phyloP scores from a whole-genome alignment of 2,888 invertebrate species.

The Rhagophthalmus giganteus region DNA sequence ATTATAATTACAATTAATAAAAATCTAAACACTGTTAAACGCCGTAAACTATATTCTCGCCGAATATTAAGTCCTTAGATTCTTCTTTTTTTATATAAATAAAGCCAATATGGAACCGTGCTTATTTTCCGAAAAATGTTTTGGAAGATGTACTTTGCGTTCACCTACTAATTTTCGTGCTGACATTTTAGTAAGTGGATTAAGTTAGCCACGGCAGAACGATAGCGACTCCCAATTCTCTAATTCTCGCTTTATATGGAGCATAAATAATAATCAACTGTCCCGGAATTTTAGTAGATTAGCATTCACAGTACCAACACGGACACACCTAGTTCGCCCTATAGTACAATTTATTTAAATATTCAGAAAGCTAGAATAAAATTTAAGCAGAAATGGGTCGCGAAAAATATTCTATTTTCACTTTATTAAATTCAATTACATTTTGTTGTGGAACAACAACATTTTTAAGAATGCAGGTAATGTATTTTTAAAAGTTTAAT shows the following conservation, averaged over 20 bases:
- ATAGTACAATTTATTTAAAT: conserved; percentile 9
- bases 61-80: not conserved
- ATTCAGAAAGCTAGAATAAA: not conserved
- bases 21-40: too few species aligned
- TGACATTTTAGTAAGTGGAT: conserved; percentile 26
- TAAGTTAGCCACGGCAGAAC: conserved; percentile 23
- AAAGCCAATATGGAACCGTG: too few species aligned
- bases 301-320: conserved; percentile 12
- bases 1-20: too few species aligned
- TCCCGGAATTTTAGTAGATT: conserved; percentile 23
- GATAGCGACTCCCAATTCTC: conserved; percentile 27
- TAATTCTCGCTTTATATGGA: conserved; percentile 25
- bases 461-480: not conserved
- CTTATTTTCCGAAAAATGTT: too few species aligned
- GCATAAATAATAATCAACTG: conserved; percentile 27
- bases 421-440: not conserved
- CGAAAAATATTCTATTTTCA: too few species aligned
- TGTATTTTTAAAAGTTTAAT: conserved; percentile 4
- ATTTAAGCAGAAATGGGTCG: too few species aligned
- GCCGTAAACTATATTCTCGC: too few species aligned
- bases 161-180: conserved; percentile 20
- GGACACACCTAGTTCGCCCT: conserved; percentile 6
- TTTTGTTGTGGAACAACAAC: not conserved
- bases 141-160: conserved; percentile 17
- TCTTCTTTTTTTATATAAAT: too few species aligned